These are phyloP conservation scores for Danaus melanippus DNA, from an alignment of 1,140 invertebrate species.

Conservation along the genomic window DNA sequence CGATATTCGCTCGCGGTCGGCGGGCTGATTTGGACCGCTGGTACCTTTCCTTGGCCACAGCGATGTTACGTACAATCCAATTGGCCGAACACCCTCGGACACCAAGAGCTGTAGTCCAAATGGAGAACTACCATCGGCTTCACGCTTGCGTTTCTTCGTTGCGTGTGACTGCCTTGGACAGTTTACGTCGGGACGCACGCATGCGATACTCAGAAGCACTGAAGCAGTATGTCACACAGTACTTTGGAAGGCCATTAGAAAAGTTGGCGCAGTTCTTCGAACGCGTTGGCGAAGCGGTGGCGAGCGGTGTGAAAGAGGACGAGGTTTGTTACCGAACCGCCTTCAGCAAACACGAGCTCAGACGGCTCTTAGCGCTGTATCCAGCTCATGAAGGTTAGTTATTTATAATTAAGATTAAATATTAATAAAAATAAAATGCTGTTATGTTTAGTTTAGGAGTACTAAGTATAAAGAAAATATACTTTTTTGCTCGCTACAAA, in stretches of 20 bases:
- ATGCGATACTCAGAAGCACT: constrained; percentile 92
- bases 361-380: constrained; percentile 96
- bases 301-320: constrained; percentile 94
- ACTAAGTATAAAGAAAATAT: too few species aligned
- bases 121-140: constrained; percentile 98
- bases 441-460: too few species aligned
- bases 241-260: constrained; percentile 95
- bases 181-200: constrained; percentile 92
- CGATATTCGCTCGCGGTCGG: constrained; percentile 89
- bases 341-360: constrained; percentile 96
- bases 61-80: constrained; percentile 89
- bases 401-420: too few species aligned
- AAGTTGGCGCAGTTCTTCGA: constrained; percentile 94
- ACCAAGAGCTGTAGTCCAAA: constrained; percentile 93
- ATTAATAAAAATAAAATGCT: too few species aligned
- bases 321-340: constrained; percentile 98
- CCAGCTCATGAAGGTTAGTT: constrained; percentile 83
- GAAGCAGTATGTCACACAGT: constrained; percentile 91
- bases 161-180: constrained; percentile 92
- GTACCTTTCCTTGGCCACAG: constrained; percentile 86
- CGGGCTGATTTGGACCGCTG: constrained; percentile 97
- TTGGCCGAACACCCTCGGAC: constrained; percentile 93
- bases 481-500: too few species aligned
- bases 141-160: constrained; percentile 89
- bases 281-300: constrained; percentile 92